Evolutionary conservation across 1,140 invertebrate species (phyloP).

Genomic region (Lasioglossum albipes): DNA sequence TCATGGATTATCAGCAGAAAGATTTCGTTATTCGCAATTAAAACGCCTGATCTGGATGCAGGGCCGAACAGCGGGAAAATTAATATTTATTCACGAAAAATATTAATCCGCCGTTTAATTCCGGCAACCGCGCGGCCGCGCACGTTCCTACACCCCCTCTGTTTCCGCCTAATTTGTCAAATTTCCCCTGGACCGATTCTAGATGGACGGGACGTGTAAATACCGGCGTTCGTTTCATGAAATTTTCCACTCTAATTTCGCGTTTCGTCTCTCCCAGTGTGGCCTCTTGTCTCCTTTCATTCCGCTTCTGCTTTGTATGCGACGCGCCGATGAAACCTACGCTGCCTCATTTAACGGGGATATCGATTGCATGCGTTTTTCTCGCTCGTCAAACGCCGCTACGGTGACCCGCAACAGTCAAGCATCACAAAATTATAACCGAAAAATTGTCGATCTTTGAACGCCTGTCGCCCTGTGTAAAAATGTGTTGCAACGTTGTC

Average conservation of each 20-base stretch:
- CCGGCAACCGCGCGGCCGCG: background rate
- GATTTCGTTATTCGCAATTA: slow-evolving; percentile 9
- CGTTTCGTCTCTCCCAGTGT: background rate
- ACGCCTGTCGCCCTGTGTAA: background rate
- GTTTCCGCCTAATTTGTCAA: background rate
- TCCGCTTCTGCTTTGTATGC: background rate
- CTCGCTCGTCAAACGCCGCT: background rate
- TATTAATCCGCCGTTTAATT: background rate
- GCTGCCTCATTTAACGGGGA: background rate
- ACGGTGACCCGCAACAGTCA: background rate
- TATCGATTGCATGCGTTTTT: no score
- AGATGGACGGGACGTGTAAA: background rate
- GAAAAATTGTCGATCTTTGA: no score
- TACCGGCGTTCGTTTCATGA: background rate
- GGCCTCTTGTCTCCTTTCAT: background rate
- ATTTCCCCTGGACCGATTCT: background rate
- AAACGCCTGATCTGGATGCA: background rate
- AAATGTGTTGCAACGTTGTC: no score
- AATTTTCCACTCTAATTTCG: slow-evolving; percentile 1
- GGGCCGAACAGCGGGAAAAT: background rate
- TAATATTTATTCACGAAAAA: background rate
- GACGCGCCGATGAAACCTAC: background rate
- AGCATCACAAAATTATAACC: no score
- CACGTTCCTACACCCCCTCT: background rate
- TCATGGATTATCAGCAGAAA: background rate